Evolutionary conservation across 2,113 vertebrate species (phyloP).

Genomic region (Esox niger): DNA sequence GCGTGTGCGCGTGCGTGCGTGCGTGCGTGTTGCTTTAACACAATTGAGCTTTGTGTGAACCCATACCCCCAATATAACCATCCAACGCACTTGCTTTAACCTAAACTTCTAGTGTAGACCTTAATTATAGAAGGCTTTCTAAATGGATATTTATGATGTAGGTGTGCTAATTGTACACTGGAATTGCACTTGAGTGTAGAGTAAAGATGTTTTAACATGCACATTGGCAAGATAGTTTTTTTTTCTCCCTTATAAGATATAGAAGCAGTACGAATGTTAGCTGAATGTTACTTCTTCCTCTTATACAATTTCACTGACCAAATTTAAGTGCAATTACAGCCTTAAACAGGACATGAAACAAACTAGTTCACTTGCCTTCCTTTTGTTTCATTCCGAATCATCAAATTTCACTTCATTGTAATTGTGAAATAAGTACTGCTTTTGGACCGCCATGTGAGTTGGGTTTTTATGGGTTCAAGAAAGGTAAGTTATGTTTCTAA

Average conservation of each 20-base stretch:
- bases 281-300: background rate
- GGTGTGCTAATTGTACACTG: constrained; percentile 44
- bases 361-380: background rate
- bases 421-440: too few relatives aligned
- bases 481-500: background rate
- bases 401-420: too few relatives aligned
- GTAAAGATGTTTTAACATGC: background rate
- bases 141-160: background rate
- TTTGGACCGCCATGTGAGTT: too few relatives aligned
- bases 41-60: constrained; percentile 25
- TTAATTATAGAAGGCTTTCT: constrained; percentile 4
- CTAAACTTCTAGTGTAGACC: constrained; percentile 1
- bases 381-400: background rate
- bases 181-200: constrained; percentile 55
- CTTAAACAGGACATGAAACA: constrained; percentile 21
- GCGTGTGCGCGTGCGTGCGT: too few relatives aligned
- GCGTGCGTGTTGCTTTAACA: constrained; percentile 9
- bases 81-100: constrained; percentile 5
- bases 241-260: background rate
- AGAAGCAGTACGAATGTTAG: background rate
- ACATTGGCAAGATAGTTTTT: background rate
- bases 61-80: constrained; percentile 23
- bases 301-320: background rate
- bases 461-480: too few relatives aligned
- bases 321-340: constrained; percentile 59